Evolutionary conservation across 1,140 invertebrate genomes (phyloP), one percentile per base, ranked within the genome.

Genomic region (Drosophila kanapiae): DNA sequence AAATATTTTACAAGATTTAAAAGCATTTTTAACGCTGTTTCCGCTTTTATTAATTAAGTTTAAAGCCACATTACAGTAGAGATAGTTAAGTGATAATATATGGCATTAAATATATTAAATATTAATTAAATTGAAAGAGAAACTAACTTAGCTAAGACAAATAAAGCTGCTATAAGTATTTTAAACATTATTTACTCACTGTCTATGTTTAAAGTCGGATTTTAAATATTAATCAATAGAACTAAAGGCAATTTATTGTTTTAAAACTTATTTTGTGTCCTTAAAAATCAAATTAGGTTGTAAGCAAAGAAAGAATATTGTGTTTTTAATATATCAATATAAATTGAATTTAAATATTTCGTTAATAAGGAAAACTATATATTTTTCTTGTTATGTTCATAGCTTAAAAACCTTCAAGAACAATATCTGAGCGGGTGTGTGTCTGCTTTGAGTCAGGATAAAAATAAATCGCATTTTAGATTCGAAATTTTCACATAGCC

Each of bases 391-490:
- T 3, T 9, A 37, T 57, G 0, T 38, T n/a, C 0, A 29, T 3
- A 10, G 6, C 6, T 9, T 6, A 27, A 27, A 0, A 1, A 23
- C 33, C 10, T n/a, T n/a, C 6, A 16, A 14, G 13, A 9, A 14
- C 9, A 16, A 62, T 16, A 14, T 37, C 4, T n/a, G 11, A 14
- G 23, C 23, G 23, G 23, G 23, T n/a, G n/a, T n/a, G 16, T 16
- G 31, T 14, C 6, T n/a, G 18, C n/a, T 16, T 23, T 18, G 27
- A 54, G 45, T n/a, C 47, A 75, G 42, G 68, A 69, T 43, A 77
- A 77, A 77, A 76, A 69, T 43, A 77, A 77, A 77, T 77, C 74
- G 74, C 42, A 69, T 78, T 68, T 40, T 38, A 78, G 56, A 78
- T 78, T 77, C 23, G 63, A 78, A 61, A 78, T 57, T 78, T 72